phyloP scores from a whole-genome alignment of 2,113 vertebrate species.

The Lophochroa leadbeateri region DNA sequence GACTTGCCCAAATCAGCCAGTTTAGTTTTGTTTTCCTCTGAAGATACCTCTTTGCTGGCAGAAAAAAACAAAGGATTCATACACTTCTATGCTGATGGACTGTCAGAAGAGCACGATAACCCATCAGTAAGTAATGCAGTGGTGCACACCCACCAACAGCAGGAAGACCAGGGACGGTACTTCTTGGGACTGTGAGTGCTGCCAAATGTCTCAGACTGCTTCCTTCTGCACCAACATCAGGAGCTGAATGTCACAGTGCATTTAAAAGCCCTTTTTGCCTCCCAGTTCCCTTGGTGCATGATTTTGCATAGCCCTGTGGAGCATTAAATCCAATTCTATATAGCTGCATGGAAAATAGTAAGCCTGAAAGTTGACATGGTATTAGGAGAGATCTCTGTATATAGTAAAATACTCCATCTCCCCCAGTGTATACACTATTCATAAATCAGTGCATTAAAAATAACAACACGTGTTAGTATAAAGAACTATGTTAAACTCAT shows the following conservation, averaged over 20 bases:
- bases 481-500: neutral
- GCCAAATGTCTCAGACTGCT: neutral
- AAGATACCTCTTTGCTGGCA: neutral
- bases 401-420: neutral
- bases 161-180: neutral
- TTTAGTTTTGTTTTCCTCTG: neutral
- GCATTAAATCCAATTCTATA: neutral
- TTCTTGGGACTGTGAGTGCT: neutral
- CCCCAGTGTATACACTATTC: neutral
- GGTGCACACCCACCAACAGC: neutral
- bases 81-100: neutral
- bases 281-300: neutral
- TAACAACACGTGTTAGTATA: neutral
- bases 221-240: neutral
- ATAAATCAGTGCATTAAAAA: neutral
- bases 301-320: neutral
- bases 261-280: neutral
- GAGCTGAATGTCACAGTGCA: neutral
- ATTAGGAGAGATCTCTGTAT: neutral
- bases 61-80: neutral
- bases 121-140: neutral
- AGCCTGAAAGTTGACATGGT: neutral
- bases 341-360: neutral
- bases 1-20: neutral
- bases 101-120: neutral